A percentile compares a stretch with the other conserved stretches of the same genome.
phyloP scores from a whole-genome alignment of 2,888 invertebrate species.

The Mystacides longicornis region DNA sequence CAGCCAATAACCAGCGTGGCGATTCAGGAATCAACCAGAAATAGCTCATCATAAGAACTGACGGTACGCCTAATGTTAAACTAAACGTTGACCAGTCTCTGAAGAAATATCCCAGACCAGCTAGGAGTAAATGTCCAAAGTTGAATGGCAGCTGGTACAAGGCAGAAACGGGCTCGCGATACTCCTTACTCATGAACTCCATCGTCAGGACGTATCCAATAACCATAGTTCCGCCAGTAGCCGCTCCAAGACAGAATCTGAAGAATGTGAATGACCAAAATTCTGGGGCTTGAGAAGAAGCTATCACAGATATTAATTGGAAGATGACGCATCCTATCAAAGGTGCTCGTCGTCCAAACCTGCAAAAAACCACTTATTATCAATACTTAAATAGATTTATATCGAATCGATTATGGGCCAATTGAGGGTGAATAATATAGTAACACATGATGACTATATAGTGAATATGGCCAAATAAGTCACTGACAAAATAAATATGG shows the following conservation, averaged over 20 bases:
- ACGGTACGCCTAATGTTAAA: constrained; percentile 57
- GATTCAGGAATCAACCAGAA: constrained; percentile 73
- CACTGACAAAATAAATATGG: no score
- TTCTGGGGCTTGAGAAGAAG: constrained; percentile 59
- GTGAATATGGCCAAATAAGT: no score
- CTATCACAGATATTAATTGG: constrained; percentile 61
- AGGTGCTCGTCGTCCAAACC: constrained; percentile 68
- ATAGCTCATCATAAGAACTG: constrained; percentile 56
- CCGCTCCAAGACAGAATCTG: constrained; percentile 62
- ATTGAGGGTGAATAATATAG: no score
- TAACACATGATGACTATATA: no score
- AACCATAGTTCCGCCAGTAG: constrained; percentile 79
- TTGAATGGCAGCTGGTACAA: constrained; percentile 65
- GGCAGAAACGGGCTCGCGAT: constrained; percentile 51
- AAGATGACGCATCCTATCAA: constrained; percentile 63
- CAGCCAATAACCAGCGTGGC: constrained; percentile 71
- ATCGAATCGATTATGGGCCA: no score
- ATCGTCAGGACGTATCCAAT: constrained; percentile 52
- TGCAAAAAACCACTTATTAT: constrained; percentile 34
- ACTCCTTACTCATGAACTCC: constrained; percentile 57
- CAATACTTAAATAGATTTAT: no score
- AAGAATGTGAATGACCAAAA: constrained; percentile 55
- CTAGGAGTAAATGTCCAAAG: constrained; percentile 57
- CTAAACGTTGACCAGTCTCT: constrained; percentile 63
- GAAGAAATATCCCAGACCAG: constrained; percentile 56